phyloP scores from a whole-genome alignment of 2,888 invertebrate species.

The Papilio demoleus region DNA sequence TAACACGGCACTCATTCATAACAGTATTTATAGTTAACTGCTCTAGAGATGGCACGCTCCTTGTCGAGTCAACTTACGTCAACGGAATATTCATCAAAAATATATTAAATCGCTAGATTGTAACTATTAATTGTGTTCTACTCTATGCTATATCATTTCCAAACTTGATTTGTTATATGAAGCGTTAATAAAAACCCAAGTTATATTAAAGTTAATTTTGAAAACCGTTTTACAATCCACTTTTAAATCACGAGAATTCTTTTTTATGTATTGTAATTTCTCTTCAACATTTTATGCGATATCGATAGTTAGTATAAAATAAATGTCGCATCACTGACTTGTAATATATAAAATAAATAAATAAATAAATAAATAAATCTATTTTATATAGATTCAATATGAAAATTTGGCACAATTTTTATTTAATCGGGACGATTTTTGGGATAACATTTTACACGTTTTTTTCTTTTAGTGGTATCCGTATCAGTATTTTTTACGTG shows the following conservation, averaged over 20 bases:
- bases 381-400: too few species aligned
- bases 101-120: background rate
- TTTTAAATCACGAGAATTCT: background rate
- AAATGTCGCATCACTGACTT: slow-evolving; percentile 27
- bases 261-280: background rate
- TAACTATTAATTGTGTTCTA: background rate
- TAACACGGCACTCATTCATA: slow-evolving; percentile 35
- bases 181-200: background rate
- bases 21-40: slow-evolving; percentile 25
- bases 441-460: too few species aligned
- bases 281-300: background rate
- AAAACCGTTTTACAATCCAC: too few species aligned
- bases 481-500: background rate
- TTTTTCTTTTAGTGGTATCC: background rate
- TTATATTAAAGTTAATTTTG: too few species aligned
- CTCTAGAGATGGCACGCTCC: slow-evolving; percentile 5
- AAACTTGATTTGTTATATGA: background rate
- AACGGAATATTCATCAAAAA: background rate
- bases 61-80: background rate
- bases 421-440: too few species aligned
- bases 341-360: too few species aligned
- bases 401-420: too few species aligned
- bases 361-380: too few species aligned
- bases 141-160: background rate
- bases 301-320: background rate